A percentile compares a stretch with the other conserved stretches of the same genome.
Evolutionary conservation across 2,797 vertebrate species (phyloP).

Genomic region (Sternotherus odoratus): DNA sequence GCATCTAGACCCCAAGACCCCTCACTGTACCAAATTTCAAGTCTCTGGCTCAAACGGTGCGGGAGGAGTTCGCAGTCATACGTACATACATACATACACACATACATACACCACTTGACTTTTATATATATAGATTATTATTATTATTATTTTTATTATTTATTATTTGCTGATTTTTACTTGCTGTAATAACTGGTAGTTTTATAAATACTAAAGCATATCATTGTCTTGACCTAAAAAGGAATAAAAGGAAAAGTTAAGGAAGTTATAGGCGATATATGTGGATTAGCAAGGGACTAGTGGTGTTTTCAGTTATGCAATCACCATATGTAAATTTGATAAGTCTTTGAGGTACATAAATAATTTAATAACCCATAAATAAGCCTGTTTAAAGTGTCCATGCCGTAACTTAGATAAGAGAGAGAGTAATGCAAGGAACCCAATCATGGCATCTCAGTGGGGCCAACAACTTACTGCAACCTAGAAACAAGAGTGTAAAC

Average conservation of each 20-base stretch:
- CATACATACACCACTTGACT: no score
- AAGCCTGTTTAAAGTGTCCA: not conserved
- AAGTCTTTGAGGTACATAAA: not conserved
- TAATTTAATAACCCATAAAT: not conserved
- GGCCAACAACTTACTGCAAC: not conserved
- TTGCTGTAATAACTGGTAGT: not conserved
- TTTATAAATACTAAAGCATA: not conserved
- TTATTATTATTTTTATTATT: no score
- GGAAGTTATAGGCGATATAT: not conserved
- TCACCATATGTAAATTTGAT: not conserved
- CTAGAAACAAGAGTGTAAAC: not conserved
- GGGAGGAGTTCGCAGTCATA: no score
- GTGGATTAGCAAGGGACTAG: not conserved
- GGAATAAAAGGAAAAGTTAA: not conserved
- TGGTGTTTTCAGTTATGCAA: not conserved
- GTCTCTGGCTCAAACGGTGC: no score
- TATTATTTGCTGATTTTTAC: not conserved
- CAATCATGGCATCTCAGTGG: not conserved
- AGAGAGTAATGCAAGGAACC: not conserved
- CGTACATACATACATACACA: no score
- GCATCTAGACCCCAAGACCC: no score
- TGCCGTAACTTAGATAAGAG: not conserved
- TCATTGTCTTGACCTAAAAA: not conserved
- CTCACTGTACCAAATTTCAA: no score
- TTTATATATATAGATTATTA: no score